Evolutionary conservation across 2,888 invertebrate genomes (phyloP).

Genomic region (Callimorpha dominula): DNA sequence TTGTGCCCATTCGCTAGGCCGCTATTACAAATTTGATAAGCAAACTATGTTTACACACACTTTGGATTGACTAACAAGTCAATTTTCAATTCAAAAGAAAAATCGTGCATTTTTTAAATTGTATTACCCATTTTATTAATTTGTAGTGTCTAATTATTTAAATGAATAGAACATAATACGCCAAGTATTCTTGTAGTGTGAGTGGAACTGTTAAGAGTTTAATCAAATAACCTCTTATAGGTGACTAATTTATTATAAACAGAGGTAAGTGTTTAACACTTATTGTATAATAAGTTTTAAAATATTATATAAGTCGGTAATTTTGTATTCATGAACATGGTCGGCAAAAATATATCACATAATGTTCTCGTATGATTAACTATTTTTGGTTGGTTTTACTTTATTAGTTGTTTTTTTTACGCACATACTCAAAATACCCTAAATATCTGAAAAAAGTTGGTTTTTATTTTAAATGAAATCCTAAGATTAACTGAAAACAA

Average conservation of each 20-base stretch:
- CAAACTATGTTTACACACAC: conserved; percentile 34
- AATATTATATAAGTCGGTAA: background rate
- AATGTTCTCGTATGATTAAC: background rate
- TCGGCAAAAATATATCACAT: background rate
- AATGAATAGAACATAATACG: conserved; percentile 1
- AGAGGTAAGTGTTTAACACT: conserved; percentile 34
- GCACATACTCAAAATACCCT: background rate
- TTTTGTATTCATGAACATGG: background rate
- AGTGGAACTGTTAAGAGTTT: conserved; percentile 14
- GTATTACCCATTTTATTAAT: background rate
- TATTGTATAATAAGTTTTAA: conserved; percentile 8
- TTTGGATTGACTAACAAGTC: background rate
- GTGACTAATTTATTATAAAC: conserved; percentile 9
- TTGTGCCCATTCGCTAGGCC: conserved; percentile 53
- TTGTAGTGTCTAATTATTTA: background rate
- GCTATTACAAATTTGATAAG: conserved; percentile 44
- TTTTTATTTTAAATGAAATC: too few relatives aligned
- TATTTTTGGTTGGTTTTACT: background rate
- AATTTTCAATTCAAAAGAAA: conserved; percentile 26
- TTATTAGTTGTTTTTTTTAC: background rate
- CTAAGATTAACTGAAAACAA: too few relatives aligned
- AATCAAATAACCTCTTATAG: conserved; percentile 10
- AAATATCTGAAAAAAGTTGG: background rate
- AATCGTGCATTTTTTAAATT: background rate
- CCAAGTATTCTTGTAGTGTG: conserved; percentile 11